Evolutionary conservation across 2,113 vertebrate genomes (phyloP).

Genomic region (Labeo catla): DNA sequence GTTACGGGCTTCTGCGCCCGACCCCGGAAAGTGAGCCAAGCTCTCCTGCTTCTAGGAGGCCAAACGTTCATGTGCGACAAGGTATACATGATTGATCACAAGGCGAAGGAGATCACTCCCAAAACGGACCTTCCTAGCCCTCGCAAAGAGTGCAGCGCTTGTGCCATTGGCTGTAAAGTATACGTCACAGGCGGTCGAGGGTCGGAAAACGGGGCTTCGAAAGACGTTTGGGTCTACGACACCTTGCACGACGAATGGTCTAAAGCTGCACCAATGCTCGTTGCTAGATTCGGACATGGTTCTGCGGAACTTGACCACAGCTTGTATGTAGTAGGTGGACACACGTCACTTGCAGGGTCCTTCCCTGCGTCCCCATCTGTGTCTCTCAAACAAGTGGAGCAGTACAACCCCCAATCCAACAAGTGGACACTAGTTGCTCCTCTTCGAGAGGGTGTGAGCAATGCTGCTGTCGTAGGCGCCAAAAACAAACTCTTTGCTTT

Average conservation of each 20-base stretch:
- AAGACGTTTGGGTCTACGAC: constrained; percentile 86
- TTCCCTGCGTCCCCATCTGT: constrained; percentile 85
- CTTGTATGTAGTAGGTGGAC: constrained; percentile 82
- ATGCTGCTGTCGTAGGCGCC: constrained; percentile 82
- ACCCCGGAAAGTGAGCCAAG: constrained; percentile 84
- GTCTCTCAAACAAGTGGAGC: constrained; percentile 85
- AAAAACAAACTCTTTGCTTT: constrained; percentile 86
- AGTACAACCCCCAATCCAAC: constrained; percentile 84
- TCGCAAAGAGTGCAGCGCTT: constrained; percentile 85
- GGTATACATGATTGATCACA: constrained; percentile 84
- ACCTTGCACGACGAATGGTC: constrained; percentile 85
- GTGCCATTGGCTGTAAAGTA: constrained; percentile 85
- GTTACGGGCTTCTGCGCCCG: constrained; percentile 83
- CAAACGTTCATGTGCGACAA: constrained; percentile 87
- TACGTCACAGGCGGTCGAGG: constrained; percentile 83
- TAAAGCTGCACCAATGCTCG: constrained; percentile 82
- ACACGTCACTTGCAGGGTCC: constrained; percentile 80
- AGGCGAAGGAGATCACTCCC: constrained; percentile 82
- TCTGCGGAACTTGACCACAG: constrained; percentile 82
- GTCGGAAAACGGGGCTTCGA: constrained; percentile 84
- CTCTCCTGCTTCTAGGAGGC: constrained; percentile 81
- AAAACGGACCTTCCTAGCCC: constrained; percentile 85
- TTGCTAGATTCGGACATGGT: constrained; percentile 83
- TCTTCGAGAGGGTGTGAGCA: constrained; percentile 84
- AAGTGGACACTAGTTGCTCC: constrained; percentile 85